A percentile compares a stretch with the other conserved stretches of the same genome.
Evolutionary conservation across 2,797 vertebrate genomes (phyloP).

Genomic region (Thunnus albacares): DNA sequence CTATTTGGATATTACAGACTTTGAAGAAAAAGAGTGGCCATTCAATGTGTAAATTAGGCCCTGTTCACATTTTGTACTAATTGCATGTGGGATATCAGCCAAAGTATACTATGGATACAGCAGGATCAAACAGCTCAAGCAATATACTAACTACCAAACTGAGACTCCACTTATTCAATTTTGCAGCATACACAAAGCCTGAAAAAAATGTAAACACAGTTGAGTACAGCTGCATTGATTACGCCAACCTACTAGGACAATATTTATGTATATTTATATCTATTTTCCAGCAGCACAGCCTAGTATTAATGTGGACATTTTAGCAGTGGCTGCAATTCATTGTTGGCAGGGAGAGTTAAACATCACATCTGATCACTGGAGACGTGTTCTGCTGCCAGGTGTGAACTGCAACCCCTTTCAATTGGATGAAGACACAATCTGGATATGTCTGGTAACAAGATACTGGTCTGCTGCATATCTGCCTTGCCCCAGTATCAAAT

Average conservation of each 20-base stretch:
- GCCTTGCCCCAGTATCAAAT: conserved; percentile 21
- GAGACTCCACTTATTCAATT: neutral
- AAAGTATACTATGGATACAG: neutral
- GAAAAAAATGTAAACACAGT: neutral
- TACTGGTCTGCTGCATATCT: conserved; percentile 12
- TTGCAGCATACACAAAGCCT: neutral
- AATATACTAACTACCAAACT: neutral
- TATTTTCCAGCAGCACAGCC: neutral
- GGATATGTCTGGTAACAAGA: conserved; percentile 35
- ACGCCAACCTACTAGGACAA: neutral
- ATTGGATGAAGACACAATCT: conserved; percentile 7
- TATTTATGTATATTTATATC: too few relatives aligned
- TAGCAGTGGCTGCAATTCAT: neutral
- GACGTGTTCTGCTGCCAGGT: neutral
- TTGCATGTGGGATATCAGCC: neutral
- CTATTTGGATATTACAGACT: neutral
- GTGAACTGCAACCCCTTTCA: conserved; percentile 19
- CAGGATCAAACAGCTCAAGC: neutral
- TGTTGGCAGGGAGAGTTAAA: conserved; percentile 10
- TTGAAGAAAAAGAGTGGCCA: neutral
- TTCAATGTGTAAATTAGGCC: neutral
- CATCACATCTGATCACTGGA: conserved; percentile 9
- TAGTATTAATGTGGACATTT: neutral
- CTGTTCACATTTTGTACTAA: neutral
- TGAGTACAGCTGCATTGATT: neutral